A percentile compares a stretch with the other conserved stretches of the same genome.
phyloP scores from a whole-genome alignment of 2,797 vertebrate species.

The Odontamblyopus rebecca region DNA sequence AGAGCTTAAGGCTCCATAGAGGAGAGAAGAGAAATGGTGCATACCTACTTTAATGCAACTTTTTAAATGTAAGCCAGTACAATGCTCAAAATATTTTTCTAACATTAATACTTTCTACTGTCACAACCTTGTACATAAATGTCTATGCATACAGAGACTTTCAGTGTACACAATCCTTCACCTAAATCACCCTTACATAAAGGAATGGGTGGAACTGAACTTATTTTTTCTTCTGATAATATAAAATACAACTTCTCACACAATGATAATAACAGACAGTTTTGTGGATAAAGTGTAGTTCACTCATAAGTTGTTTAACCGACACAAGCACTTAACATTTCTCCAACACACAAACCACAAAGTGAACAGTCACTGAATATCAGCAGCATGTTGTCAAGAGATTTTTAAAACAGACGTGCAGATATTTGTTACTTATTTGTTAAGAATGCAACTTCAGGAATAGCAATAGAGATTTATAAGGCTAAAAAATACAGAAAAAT shows the following conservation, averaged over 20 bases:
- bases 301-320: slow-evolving; percentile 67
- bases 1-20: slow-evolving; percentile 72
- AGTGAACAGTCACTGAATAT: slow-evolving; percentile 77
- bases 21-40: slow-evolving; percentile 38
- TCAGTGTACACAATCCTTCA: slow-evolving; percentile 57
- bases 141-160: slow-evolving; percentile 6
- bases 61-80: slow-evolving; percentile 60
- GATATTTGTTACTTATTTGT: slow-evolving; percentile 70
- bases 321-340: slow-evolving; percentile 75
- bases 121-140: slow-evolving; percentile 67
- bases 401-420: slow-evolving; percentile 71
- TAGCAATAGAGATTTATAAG: slow-evolving; percentile 62
- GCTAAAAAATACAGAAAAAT: slow-evolving; percentile 59
- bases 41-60: slow-evolving; percentile 28
- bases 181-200: slow-evolving; percentile 49
- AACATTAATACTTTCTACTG: slow-evolving; percentile 65
- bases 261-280: slow-evolving; percentile 72
- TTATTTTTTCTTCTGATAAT: slow-evolving; percentile 57
- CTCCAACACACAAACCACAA: slow-evolving; percentile 75
- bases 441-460: slow-evolving; percentile 62
- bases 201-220: slow-evolving; percentile 51
- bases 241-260: slow-evolving; percentile 79
- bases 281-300: slow-evolving; percentile 67
- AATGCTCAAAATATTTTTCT: slow-evolving; percentile 66
- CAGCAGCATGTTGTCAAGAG: slow-evolving; percentile 73